Conservation (phyloP, 2,888 invertebrate genomes). For the Trichopria drosophilae region DNA sequence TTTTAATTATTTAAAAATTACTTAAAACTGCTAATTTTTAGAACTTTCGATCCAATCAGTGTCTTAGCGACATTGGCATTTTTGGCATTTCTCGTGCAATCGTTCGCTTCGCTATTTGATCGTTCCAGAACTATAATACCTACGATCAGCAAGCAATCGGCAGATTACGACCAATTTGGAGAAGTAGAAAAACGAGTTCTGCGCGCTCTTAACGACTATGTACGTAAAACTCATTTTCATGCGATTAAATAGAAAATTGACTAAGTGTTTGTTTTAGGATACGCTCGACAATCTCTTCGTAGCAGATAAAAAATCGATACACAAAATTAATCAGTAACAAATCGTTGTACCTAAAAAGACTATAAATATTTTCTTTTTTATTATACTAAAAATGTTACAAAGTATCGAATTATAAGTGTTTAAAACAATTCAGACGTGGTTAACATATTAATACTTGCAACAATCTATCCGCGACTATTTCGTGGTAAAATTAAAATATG, state of each 20-base stretch:
- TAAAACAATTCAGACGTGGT: too few species aligned
- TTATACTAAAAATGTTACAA: slow-evolving; percentile 30
- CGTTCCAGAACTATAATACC: slow-evolving; percentile 51
- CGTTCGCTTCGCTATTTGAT: slow-evolving; percentile 52
- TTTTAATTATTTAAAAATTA: not conserved
- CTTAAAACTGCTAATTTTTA: slow-evolving; percentile 35
- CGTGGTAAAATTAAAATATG: too few species aligned
- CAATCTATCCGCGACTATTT: too few species aligned
- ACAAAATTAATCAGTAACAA: not conserved
- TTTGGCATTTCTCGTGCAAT: slow-evolving; percentile 56
- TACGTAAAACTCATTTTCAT: too few species aligned
- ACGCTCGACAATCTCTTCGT: slow-evolving; percentile 24
- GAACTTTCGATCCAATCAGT: slow-evolving; percentile 56
- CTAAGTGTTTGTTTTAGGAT: too few species aligned
- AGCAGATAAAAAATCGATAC: slow-evolving; percentile 9
- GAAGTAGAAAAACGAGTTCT: slow-evolving; percentile 43
- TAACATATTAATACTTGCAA: too few species aligned
- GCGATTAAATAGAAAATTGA: too few species aligned
- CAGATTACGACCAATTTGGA: slow-evolving; percentile 32
- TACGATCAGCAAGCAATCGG: slow-evolving; percentile 38
- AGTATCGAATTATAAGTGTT: slow-evolving; percentile 16
- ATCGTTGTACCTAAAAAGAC: slow-evolving; percentile 6
- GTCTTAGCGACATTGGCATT: slow-evolving; percentile 56
- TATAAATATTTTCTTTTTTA: slow-evolving; percentile 29
- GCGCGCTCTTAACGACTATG: slow-evolving; percentile 51